These are phyloP conservation scores for Pandemis heparana DNA, from an alignment of 2,888 invertebrate species.

Conservation along the genomic window DNA sequence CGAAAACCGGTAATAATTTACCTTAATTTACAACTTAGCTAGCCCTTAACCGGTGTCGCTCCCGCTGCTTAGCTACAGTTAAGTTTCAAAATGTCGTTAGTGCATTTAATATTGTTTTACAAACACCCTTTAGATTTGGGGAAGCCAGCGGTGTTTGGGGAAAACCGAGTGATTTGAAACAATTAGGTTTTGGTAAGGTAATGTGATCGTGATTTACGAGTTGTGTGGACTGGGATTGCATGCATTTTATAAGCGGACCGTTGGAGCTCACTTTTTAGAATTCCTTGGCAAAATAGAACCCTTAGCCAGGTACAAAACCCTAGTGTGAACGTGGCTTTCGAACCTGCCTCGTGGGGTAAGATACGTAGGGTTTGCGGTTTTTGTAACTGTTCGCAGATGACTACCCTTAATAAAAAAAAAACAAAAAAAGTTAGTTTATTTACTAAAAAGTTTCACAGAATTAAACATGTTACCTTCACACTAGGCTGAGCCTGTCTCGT, in stretches of 20 bases:
- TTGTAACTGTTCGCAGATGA: too few relatives aligned
- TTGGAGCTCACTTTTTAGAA: neutral
- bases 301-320: too few relatives aligned
- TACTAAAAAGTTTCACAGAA: too few relatives aligned
- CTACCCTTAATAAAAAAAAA: too few relatives aligned
- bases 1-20: slow-evolving; percentile 18
- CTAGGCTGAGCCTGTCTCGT: too few relatives aligned
- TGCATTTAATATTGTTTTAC: neutral
- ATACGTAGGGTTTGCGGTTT: too few relatives aligned
- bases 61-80: neutral
- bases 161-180: slow-evolving; percentile 18
- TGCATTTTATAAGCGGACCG: neutral
- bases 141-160: slow-evolving; percentile 14
- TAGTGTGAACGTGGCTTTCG: too few relatives aligned
- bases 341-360: too few relatives aligned
- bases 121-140: neutral
- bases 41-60: slow-evolving; percentile 16
- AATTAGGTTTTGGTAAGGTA: slow-evolving; percentile 19
- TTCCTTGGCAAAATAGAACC: too few relatives aligned
- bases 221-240: neutral
- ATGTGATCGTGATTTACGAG: neutral
- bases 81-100: slow-evolving; percentile 6
- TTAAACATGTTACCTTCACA: too few relatives aligned
- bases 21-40: slow-evolving; percentile 14
- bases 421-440: too few relatives aligned